phyloP scores from a whole-genome alignment of 2,888 invertebrate genomes.

The Caenorhabditis panamensis region DNA sequence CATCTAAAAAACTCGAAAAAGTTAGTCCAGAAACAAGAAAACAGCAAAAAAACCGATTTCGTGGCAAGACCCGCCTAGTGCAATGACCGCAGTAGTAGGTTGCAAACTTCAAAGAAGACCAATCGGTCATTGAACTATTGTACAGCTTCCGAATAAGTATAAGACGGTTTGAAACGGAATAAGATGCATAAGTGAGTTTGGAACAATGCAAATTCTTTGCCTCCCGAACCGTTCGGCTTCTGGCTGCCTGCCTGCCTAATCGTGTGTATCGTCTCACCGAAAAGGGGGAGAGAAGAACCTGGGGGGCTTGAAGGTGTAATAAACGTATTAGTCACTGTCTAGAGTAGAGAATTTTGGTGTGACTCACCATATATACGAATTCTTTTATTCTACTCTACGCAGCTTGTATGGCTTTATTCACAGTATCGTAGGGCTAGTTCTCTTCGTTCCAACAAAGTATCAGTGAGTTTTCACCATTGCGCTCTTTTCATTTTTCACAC shows the following conservation, averaged over 20 bases:
- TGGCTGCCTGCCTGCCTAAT: constrained; percentile 41
- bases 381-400: constrained; percentile 33
- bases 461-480: constrained; percentile 13
- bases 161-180: not conserved
- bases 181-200: constrained; percentile 5
- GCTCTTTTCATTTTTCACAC: constrained; percentile 26
- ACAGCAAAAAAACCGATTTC: too few relatives aligned
- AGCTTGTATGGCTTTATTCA: not conserved
- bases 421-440: not conserved
- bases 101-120: too few relatives aligned
- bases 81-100: too few relatives aligned
- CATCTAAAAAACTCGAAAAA: too few relatives aligned
- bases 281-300: constrained; percentile 13
- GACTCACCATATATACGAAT: constrained; percentile 41
- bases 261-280: constrained; percentile 57
- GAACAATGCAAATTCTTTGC: not conserved
- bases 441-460: constrained; percentile 16
- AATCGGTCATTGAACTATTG: constrained; percentile 5
- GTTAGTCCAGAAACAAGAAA: too few relatives aligned
- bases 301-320: constrained; percentile 41
- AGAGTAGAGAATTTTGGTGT: constrained; percentile 18
- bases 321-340: constrained; percentile 59
- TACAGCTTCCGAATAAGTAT: not conserved
- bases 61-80: too few relatives aligned
- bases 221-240: constrained; percentile 11